Percentiles rank a stretch among this genome's conserved stretches.
Evolutionary conservation across 2,113 vertebrate species (phyloP).

Genomic region (Candoia aspera): DNA sequence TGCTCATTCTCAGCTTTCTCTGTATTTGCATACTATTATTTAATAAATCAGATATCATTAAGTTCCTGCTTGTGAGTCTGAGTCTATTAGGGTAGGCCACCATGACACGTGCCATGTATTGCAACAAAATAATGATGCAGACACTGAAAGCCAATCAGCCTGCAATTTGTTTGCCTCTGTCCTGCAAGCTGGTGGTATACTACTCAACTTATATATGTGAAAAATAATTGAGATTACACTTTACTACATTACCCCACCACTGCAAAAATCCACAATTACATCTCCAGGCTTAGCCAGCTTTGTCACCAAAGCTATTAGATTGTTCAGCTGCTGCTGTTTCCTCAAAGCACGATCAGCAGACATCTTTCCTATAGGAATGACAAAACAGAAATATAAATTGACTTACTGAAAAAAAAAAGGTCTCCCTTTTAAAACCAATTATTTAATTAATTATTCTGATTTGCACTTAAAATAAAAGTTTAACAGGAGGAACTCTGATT

Average conservation of each 20-base stretch:
- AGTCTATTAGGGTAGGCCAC: too few relatives aligned
- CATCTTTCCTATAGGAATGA: conserved; percentile 88
- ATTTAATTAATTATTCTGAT: background rate
- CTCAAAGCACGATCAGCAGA: conserved; percentile 85
- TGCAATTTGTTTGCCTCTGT: background rate
- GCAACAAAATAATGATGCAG: background rate
- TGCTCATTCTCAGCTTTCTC: too few relatives aligned
- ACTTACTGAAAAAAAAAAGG: conserved; percentile 7
- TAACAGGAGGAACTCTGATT: background rate
- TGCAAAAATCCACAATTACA: conserved; percentile 95
- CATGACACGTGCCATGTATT: background rate
- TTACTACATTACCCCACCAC: conserved; percentile 85
- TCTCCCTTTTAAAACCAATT: background rate
- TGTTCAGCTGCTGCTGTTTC: conserved; percentile 95
- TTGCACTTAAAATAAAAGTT: background rate
- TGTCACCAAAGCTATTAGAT: conserved; percentile 86
- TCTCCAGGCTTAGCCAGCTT: conserved; percentile 82
- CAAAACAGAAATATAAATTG: conserved; percentile 45
- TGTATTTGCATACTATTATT: too few relatives aligned
- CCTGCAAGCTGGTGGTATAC: background rate
- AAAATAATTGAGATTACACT: conserved; percentile 30
- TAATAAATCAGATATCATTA: too few relatives aligned
- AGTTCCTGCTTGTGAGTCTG: too few relatives aligned
- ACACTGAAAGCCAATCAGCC: conserved; percentile 16
- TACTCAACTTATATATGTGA: background rate